Conservation (phyloP, 2,888 invertebrate species). For the Entomobrya multifasciata region DNA sequence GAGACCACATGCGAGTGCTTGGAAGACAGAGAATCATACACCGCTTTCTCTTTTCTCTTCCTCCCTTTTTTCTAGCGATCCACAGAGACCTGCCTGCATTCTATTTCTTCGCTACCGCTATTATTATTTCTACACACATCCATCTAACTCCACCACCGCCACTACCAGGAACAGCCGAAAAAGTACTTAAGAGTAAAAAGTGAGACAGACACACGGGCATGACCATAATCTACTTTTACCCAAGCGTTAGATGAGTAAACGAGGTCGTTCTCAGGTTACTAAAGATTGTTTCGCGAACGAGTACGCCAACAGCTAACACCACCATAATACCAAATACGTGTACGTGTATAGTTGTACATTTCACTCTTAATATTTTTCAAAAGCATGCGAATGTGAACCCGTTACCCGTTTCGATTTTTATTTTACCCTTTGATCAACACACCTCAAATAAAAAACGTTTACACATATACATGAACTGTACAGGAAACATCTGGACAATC, state of each 20-base stretch:
- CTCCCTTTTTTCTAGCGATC: no score
- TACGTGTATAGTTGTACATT: slow-evolving; percentile 2
- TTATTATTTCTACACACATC: slow-evolving; percentile 7
- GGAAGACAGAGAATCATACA: slow-evolving; percentile 33
- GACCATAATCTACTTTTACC: slow-evolving; percentile 62
- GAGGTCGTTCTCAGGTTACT: slow-evolving; percentile 67
- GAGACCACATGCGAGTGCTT: slow-evolving; percentile 52
- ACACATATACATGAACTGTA: background rate
- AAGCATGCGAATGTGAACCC: slow-evolving; percentile 55
- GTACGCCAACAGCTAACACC: no score
- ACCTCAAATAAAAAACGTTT: slow-evolving; percentile 30
- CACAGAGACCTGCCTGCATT: slow-evolving; percentile 27
- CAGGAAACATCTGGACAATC: slow-evolving; percentile 62
- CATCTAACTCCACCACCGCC: background rate
- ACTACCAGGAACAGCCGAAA: background rate
- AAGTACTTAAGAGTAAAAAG: background rate
- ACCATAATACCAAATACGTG: background rate
- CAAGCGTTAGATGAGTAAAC: slow-evolving; percentile 42
- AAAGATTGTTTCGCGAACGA: slow-evolving; percentile 57
- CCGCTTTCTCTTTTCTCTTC: slow-evolving; percentile 30
- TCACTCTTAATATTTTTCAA: slow-evolving; percentile 63
- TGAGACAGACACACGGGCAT: background rate
- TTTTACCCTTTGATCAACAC: slow-evolving; percentile 53
- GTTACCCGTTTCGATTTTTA: slow-evolving; percentile 42
- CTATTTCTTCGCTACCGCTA: background rate